Conservation (phyloP, 2,113 vertebrate genomes). For the Psephotus haematonotus region DNA sequence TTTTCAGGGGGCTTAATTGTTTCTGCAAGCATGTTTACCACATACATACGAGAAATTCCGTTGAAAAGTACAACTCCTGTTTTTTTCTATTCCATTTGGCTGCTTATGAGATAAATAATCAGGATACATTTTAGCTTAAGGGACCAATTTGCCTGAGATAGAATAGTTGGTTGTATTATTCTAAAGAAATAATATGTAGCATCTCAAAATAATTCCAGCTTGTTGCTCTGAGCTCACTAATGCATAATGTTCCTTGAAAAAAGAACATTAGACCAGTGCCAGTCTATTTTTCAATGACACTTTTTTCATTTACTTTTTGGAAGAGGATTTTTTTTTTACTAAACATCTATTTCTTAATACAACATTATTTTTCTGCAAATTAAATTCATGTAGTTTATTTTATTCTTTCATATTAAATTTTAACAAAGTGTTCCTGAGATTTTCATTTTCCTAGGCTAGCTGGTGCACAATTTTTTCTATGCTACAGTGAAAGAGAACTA, state of each 20-base stretch:
- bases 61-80: slow-evolving; percentile 11
- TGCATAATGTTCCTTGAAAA: slow-evolving; percentile 1
- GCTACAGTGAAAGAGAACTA: too few relatives aligned
- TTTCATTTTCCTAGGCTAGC: too few relatives aligned
- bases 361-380: not conserved
- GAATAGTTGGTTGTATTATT: slow-evolving; percentile 51
- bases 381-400: not conserved
- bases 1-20: slow-evolving; percentile 55
- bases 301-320: slow-evolving; percentile 29
- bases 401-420: too few relatives aligned
- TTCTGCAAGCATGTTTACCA: slow-evolving; percentile 46
- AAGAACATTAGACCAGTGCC: not conserved
- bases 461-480: too few relatives aligned
- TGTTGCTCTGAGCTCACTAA: slow-evolving; percentile 43
- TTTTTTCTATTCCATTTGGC: slow-evolving; percentile 29
- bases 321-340: not conserved
- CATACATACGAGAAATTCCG: slow-evolving; percentile 31
- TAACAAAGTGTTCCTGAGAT: too few relatives aligned
- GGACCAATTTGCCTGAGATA: slow-evolving; percentile 43
- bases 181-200: slow-evolving; percentile 41
- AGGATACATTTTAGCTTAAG: slow-evolving; percentile 58
- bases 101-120: slow-evolving; percentile 64
- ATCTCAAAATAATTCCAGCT: slow-evolving; percentile 54
- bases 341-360: not conserved
- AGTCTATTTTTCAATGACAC: slow-evolving; percentile 51